A percentile compares a stretch with the other conserved stretches of the same genome.
phyloP scores from a whole-genome alignment of 37 sponge, comb jelly and placozoan genomes.

The Spongia lamella region DNA sequence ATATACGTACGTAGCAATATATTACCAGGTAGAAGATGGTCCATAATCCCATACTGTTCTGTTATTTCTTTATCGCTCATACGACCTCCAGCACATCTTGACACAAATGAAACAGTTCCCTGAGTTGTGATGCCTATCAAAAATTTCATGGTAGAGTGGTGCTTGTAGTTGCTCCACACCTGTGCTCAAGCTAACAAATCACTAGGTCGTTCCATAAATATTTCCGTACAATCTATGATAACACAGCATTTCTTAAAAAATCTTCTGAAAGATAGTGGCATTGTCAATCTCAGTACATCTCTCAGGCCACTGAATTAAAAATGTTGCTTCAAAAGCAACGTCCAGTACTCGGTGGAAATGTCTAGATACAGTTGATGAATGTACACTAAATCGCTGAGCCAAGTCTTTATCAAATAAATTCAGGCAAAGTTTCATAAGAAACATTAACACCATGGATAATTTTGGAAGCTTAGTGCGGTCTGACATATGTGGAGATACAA shows the following conservation, averaged over 20 bases:
- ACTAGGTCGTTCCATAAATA: conserved; percentile 29
- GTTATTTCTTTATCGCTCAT: conserved; percentile 53
- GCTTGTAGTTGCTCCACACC: conserved; percentile 39
- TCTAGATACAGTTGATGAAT: conserved; percentile 6
- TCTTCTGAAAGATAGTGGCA: conserved; percentile 11
- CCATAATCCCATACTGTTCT: conserved; percentile 17
- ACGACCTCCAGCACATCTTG: conserved; percentile 43
- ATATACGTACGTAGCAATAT: not conserved
- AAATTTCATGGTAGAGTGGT: conserved; percentile 29
- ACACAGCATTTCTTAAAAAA: conserved; percentile 25
- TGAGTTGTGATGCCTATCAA: conserved; percentile 34
- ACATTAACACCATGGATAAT: not conserved
- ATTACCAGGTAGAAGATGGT: conserved; percentile 29
- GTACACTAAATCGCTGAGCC: not conserved
- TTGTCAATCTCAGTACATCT: not conserved
- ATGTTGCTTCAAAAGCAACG: not conserved
- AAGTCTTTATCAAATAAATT: conserved; percentile 19
- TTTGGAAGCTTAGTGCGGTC: no score
- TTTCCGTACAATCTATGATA: not conserved
- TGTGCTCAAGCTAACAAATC: conserved; percentile 44
- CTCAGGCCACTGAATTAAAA: conserved; percentile 21
- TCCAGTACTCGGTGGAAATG: conserved; percentile 9
- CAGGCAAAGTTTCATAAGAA: conserved; percentile 19
- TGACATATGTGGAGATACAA: no score
- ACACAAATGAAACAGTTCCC: conserved; percentile 51